Evolutionary conservation across 2,113 vertebrate genomes (phyloP), one percentile per base, ranked within the genome.

Genomic region (Catharus bicknelli): DNA sequence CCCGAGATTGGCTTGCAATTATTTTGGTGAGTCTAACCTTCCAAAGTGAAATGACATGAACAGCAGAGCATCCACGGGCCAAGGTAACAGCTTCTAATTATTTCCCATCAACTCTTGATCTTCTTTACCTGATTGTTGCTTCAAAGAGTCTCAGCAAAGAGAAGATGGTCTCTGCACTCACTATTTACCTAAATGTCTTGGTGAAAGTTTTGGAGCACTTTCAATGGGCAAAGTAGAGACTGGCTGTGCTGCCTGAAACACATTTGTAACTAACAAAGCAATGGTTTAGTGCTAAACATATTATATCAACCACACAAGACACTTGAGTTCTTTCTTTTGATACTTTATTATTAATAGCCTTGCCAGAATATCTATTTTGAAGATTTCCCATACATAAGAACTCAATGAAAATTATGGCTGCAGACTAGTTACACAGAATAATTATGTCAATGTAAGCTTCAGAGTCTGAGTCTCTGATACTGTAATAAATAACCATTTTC

Each of bases 91-190:
- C 95, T 95, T 94, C 83, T 95, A 96, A 96, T 97, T 94, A 96
- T 95, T 93, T 95, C 51, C 90, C 82, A 92, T 96, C 95, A 95
- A 85, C 92, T 96, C 94, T 97, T 95, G 91, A 96, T 97, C 92
- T 96, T 86, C 90, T 95, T 95, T 72, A 92, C 21, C 34, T 84
- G 93, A 95, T 89, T 72, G 77, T 95, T 89, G 93, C 92, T 95
- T 96, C 91, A 90, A 96, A 96, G 93, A 96, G 86, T 77, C 90
- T 86, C 94, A 91, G 90, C 57, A 92, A 85, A 92, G 77, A 96
- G 92, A 45, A 94, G 77, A 95, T 74, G 72, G 90, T 63, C 57
- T 69, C 79, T 88, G 92, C 54, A 86, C 88, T 93, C 88, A 70
- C 73, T 61, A 27, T 80, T 92, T 93, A 86, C 86, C 78, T 93